Base-by-base conservation (phyloP, 2,797 vertebrate genomes). In the Helostoma temminkii region DNA sequence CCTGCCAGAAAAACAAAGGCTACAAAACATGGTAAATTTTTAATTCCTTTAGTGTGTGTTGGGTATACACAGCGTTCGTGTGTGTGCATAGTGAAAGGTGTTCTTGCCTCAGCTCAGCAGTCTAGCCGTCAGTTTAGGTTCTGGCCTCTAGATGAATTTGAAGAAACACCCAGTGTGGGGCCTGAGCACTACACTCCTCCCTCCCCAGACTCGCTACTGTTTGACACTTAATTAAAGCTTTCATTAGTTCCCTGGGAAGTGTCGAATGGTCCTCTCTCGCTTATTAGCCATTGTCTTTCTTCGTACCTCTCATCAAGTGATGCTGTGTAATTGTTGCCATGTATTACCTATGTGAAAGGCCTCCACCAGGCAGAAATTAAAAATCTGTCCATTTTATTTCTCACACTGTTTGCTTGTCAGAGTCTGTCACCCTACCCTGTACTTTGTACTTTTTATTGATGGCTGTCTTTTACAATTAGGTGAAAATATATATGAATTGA, bases 191-290 rank as follows among this genome's bases (percentile, higher is more conserved):
- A 1, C 74, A 81, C 78, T 64, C 65, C n/a, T 28, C 26, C 73
- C 57, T 74, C 59, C 80, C 18, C 49, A 39, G 60, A 71, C 25
- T 76, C n/a, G 8, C 83, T 86, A 54, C 74, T 53, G 66, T 88
- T 88, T 92, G 91, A 91, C 90, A 92, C 89, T 91, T 92, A 91
- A 92, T 92, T 92, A 93, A 90, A 92, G 90, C 84, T 89, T 92
- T 90, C 87, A 91, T 91, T 87, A 90, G 88, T 82, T 74, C 88
- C 88, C 86, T 83, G 88, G 81, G 87, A 89, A 88, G 85, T 82
- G 79, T 68, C 42, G 80, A 90, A 88, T 84, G 84, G 80, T 71
- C 89, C 77, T 88, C 80, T 63, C 57, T 58, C 32, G 24, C 80
- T 85, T 78, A 76, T 84, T 80, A 88, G 56, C 78, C 80, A 75